Percentiles rank a stretch among this genome's conserved stretches.
Evolutionary conservation across 2,888 invertebrate species (phyloP).

Genomic region (Lysandra bellargus): DNA sequence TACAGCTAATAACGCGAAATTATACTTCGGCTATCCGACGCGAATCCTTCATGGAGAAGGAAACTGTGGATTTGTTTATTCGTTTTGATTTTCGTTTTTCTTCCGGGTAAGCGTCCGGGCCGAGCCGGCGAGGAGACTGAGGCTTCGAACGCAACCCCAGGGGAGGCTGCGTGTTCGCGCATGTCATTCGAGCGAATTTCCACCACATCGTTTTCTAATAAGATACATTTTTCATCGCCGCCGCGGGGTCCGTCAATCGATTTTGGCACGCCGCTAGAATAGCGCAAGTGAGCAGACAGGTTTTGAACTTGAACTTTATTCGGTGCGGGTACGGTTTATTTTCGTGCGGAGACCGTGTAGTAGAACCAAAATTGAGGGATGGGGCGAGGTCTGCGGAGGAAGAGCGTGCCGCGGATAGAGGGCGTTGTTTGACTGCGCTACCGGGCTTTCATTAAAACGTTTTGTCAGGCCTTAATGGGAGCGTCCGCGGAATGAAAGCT

Average conservation of each 20-base stretch:
- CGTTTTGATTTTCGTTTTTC: conserved; percentile 51
- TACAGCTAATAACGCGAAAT: conserved; percentile 71
- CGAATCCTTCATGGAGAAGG: conserved; percentile 67
- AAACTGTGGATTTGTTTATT: conserved; percentile 63
- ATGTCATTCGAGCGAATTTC: conserved; percentile 45
- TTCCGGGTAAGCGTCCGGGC: conserved; percentile 67
- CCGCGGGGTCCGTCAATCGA: conserved; percentile 47
- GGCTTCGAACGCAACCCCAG: conserved; percentile 76
- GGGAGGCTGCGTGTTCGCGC: conserved; percentile 77
- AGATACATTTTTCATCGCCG: conserved; percentile 47
- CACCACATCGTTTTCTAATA: conserved; percentile 48
- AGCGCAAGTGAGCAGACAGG: conserved; percentile 46
- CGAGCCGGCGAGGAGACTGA: conserved; percentile 76
- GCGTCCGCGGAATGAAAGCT: conserved; percentile 16
- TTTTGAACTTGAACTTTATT: conserved; percentile 47
- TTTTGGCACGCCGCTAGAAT: conserved; percentile 49
- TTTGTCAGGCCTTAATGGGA: conserved; percentile 46
- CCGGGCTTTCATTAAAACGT: conserved; percentile 62
- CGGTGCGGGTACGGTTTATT: conserved; percentile 48
- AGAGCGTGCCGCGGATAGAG: conserved; percentile 60
- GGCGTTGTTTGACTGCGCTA: conserved; percentile 65
- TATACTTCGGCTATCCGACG: conserved; percentile 54
- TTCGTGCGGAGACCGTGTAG: conserved; percentile 38
- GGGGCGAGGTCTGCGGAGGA: conserved; percentile 64
- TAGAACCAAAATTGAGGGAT: conserved; percentile 55